Evolutionary conservation across 35 echinoderm and acorn worm species (phyloP), one percentile per base, ranked within the genome.

Genomic region (Heliocidaris tuberculata): DNA sequence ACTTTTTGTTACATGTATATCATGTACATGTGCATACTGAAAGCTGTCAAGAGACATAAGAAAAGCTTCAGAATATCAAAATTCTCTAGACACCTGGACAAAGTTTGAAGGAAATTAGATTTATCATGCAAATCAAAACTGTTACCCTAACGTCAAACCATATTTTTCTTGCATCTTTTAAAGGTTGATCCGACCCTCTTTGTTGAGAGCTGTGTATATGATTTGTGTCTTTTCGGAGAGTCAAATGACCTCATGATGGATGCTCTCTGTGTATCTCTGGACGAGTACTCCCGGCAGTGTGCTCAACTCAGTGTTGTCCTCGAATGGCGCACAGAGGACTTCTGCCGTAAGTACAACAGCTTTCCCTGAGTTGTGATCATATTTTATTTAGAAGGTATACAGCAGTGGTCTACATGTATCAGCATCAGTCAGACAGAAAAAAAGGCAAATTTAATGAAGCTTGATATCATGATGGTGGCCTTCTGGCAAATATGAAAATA

Each of bases 271-370:
- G 48, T 96, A 9, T 60, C 94, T 11, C 65, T 98, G 29, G 94
- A 97, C 19, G 95, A 95, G 7, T 98, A 98, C 93, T 90, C 95
- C 32, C 86, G 96, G 27, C 94, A 95, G 85, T 98, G 97, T 86
- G 95, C 96, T 7, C 32, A 32, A 13, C 27, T 65, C 24, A 94
- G 56, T n/a, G 88, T 98, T n/a, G 88, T 85, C 2, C 86, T 98
- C 0, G 94, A 96, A 35, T 98, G 97, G 97, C 61, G 97, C 13
- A 96, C 31, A 47, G 93, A 96, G 2, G 92, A 90, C 10, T 94
- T 98, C 12, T 98, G 97, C 54, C 94, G 97, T 98, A 97, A 97
- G 97, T 98, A n/a, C 5, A n/a, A n/a, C n/a, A n/a, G n/a, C n/a
- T n/a, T n/a, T n/a, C n/a, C n/a, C n/a, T n/a, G n/a, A n/a, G n/a